Evolutionary conservation across 2,113 vertebrate species (phyloP), one percentile per base, ranked within the genome.

Genomic region (Aldabrachelys gigantea): DNA sequence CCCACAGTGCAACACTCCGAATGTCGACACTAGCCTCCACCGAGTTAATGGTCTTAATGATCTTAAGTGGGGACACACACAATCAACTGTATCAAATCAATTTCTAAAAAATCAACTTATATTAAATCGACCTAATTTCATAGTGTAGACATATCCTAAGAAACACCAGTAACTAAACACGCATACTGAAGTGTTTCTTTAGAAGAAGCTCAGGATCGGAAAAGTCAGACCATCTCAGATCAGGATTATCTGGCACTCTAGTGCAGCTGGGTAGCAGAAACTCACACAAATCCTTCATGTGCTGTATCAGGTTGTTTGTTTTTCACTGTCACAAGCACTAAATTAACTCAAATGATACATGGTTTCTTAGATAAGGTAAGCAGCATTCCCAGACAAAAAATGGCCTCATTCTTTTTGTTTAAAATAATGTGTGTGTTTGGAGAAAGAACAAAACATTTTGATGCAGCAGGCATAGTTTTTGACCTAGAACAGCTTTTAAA

Each of bases 131-230:
- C 49, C 49, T 49, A 11, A 49, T 49, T 49, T 49, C 49, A 3
- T 49, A 49, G 49, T 49, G 49, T 49, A 49, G 49, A 49, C 49
- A 49, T 49, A 49, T 10, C 49, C 10, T 49, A 49, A 13, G 17
- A 81, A 87, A 13, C 41, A 38, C 1, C 11, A 2, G n/a, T 72
- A 49, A 1, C 3, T 86, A 49, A 1, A 38, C 35, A 72, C 38
- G 19, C 65, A 72, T 38, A 38, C n/a, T 72, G n/a, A 72, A 72
- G 65, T 59, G 12, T 72, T 72, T 72, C 76, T 92, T 93, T 85
- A 52, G 65, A 89, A 86, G n/a, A 59, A 38, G 6, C 3, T 2
- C 29, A 4, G 2, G 1, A 1, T 6, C 3, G 80, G 82, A 88
- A 87, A 54, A 80, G 3, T 1, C 17, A 49, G 0, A 72, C 1